Percentiles rank a stretch among this genome's conserved stretches.
These are phyloP conservation scores for Biston betularia DNA, from an alignment of 2,888 invertebrate genomes.

Conservation along the genomic window DNA sequence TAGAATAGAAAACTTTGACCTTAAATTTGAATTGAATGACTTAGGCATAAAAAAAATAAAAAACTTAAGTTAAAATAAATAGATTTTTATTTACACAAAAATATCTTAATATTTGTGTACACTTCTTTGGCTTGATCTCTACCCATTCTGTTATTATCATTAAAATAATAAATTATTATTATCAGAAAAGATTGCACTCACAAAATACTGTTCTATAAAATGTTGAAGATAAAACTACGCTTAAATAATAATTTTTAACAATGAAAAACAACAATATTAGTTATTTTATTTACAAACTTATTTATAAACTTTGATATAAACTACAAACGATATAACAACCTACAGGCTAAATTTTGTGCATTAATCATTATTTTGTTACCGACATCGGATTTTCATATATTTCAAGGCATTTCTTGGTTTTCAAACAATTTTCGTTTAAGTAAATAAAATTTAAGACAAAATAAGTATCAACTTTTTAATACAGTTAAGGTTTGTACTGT, in stretches of 20 bases:
- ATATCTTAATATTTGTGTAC: slow-evolving; percentile 69
- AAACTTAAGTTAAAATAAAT: slow-evolving; percentile 60
- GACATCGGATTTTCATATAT: slow-evolving; percentile 25
- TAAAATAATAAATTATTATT: slow-evolving; percentile 29
- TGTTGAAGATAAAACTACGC: slow-evolving; percentile 51
- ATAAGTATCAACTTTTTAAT: slow-evolving; percentile 13
- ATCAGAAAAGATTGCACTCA: slow-evolving; percentile 73
- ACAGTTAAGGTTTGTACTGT: slow-evolving; percentile 15
- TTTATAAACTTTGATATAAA: slow-evolving; percentile 52
- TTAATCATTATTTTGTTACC: slow-evolving; percentile 40
- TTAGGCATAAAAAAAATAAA: slow-evolving; percentile 44
- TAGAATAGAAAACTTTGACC: too few species aligned
- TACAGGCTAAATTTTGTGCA: slow-evolving; percentile 44
- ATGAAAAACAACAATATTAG: slow-evolving; percentile 54
- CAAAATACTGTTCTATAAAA: slow-evolving; percentile 72
- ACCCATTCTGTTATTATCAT: slow-evolving; percentile 60
- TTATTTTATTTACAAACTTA: slow-evolving; percentile 62
- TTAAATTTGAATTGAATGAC: too few species aligned
- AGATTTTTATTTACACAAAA: slow-evolving; percentile 69
- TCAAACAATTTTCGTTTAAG: slow-evolving; percentile 15
- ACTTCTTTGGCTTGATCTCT: slow-evolving; percentile 82
- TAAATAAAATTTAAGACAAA: slow-evolving; percentile 11
- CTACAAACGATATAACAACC: slow-evolving; percentile 60
- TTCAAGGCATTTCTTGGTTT: slow-evolving; percentile 43
- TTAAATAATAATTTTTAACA: slow-evolving; percentile 60